Conservation (phyloP, 1,140 invertebrate genomes). For the Bombus sibiricus region DNA sequence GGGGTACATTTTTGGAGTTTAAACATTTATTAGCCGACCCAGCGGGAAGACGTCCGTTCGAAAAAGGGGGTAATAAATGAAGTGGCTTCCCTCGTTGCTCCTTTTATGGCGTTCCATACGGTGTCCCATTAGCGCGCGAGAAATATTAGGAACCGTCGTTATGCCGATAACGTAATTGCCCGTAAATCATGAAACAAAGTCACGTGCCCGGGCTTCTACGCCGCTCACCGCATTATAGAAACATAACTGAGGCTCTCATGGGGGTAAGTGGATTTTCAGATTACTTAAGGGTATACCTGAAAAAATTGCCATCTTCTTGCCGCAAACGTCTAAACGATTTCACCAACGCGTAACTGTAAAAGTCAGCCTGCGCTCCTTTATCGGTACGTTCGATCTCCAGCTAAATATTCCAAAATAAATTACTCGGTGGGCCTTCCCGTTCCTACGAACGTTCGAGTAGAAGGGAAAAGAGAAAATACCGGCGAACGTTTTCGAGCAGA, state of each 20-base stretch:
- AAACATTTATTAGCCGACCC: background rate
- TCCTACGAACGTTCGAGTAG: background rate
- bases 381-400: slow-evolving; percentile 23
- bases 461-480: background rate
- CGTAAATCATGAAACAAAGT: slow-evolving; percentile 63
- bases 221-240: slow-evolving; percentile 15
- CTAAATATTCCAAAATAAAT: background rate
- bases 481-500: background rate
- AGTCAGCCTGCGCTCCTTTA: background rate
- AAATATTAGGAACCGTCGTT: slow-evolving; percentile 57
- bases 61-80: slow-evolving; percentile 54
- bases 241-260: background rate
- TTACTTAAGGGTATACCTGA: background rate
- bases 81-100: slow-evolving; percentile 28
- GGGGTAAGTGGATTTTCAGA: slow-evolving; percentile 9
- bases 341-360: background rate
- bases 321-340: background rate
- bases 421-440: background rate
- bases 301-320: background rate
- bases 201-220: slow-evolving; percentile 36
- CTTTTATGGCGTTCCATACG: slow-evolving; percentile 36
- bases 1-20: background rate
- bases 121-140: slow-evolving; percentile 51
- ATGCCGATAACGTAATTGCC: slow-evolving; percentile 65
- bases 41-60: slow-evolving; percentile 7